These are phyloP conservation scores for Cephus nigrinus DNA, from an alignment of 2,888 invertebrate genomes.

Conservation along the genomic window DNA sequence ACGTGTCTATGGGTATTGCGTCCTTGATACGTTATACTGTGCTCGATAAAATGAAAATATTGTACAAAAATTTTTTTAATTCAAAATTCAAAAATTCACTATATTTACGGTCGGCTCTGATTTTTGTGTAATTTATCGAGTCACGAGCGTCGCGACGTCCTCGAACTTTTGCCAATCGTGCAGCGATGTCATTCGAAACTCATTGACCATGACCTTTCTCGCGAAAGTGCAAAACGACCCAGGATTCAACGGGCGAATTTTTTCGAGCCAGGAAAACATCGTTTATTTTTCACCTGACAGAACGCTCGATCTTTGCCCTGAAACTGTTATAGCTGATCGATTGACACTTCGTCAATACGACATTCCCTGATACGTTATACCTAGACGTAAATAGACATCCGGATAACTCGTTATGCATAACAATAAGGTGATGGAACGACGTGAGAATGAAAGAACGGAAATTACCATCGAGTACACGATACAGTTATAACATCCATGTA, in stretches of 20 bases:
- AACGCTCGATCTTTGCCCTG: neutral
- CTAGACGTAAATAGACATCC: neutral
- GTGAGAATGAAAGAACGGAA: neutral
- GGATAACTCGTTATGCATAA: neutral
- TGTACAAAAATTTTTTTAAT: too few relatives aligned
- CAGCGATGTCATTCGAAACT: neutral
- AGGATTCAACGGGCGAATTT: neutral
- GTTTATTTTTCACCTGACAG: neutral
- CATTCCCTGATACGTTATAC: neutral
- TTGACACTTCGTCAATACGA: neutral
- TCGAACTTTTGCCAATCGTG: neutral
- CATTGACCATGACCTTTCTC: neutral
- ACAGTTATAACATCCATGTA: neutral
- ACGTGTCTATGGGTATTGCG: too few relatives aligned
- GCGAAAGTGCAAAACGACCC: neutral
- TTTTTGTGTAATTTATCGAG: too few relatives aligned
- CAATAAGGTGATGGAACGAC: neutral
- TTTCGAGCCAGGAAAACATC: neutral
- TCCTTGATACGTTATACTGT: too few relatives aligned
- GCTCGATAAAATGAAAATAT: too few relatives aligned
- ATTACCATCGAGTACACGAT: neutral
- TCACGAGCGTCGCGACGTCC: neutral
- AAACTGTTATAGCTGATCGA: neutral
- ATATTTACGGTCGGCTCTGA: neutral
- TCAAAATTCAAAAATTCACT: neutral